Base-by-base conservation (phyloP, 2,888 invertebrate genomes). In the Leptura quadrifasciata region DNA sequence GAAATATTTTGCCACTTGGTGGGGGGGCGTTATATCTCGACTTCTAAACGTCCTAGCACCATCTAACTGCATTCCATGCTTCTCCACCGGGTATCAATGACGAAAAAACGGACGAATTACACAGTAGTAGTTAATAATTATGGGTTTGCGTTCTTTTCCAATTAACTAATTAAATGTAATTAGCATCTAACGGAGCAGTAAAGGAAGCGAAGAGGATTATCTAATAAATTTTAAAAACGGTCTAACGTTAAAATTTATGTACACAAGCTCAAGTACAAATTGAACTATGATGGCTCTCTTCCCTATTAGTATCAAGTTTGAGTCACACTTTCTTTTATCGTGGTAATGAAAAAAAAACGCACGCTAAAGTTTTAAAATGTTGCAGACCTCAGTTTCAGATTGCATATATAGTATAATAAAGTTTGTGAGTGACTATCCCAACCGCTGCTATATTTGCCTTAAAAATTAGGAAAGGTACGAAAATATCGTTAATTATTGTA, bases 181-280 rank as follows among this genome's bases (percentile, higher is more conserved):
- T 67, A 67, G 18, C 21, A 9, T 31, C 20, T n/a, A 35, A 24
- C 58, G 58, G 58, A 47, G 39, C 12, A 64, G 24, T 9, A 21
- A 8, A 20, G 77, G 76, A 77, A 77, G 55, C 67, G 76, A 76
- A 76, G 71, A 57, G 21, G 35, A 63, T 76, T 71, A 76, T 74
- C 75, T 54, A 77, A 64, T 74, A 68, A 77, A 76, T 73, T 72
- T 73, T 47, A 47, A 72, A 76, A 79, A 35, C 31, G 39, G 47
- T 47, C 47, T n/a, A 47, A 47, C 15, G 18, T 35, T 69, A 69
- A 69, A 60, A 60, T 35, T 18, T 39, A 12, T 57, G 58, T 21
- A 69, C 58, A 58, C 69, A 57, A 47, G 39, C 63, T 58, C 39
- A 12, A 18, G 10, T 57, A 58, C 55, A 69, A 69, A 69, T 69